Evolutionary conservation across 2,113 vertebrate species (phyloP).

Genomic region (Sterna hirundo): DNA sequence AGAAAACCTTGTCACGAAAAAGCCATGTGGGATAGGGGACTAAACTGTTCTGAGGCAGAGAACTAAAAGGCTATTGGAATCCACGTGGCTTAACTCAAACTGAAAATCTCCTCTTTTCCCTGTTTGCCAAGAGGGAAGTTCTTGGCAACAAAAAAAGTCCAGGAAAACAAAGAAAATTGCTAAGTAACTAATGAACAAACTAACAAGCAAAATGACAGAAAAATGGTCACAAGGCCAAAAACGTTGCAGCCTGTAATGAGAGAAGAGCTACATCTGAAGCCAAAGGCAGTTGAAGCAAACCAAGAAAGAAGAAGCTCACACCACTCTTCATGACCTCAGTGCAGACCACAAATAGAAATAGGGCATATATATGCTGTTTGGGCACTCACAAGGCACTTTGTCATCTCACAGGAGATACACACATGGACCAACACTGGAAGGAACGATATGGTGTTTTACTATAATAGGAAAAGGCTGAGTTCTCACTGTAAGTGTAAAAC

Average conservation of each 20-base stretch:
- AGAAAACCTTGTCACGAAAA: not conserved
- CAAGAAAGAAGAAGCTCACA: not conserved
- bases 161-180: slow-evolving; percentile 67
- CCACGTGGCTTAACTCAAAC: slow-evolving; percentile 55
- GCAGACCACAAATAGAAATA: not conserved
- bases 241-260: slow-evolving; percentile 49
- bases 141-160: slow-evolving; percentile 53
- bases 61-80: slow-evolving; percentile 24
- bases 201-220: slow-evolving; percentile 64
- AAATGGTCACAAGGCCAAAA: slow-evolving; percentile 48
- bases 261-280: slow-evolving; percentile 38
- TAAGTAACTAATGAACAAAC: slow-evolving; percentile 68
- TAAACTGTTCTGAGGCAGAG: not conserved
- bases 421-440: not conserved
- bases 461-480: not conserved
- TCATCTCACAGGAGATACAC: not conserved
- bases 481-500: slow-evolving; percentile 25
- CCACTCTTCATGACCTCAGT: not conserved
- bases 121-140: slow-evolving; percentile 52
- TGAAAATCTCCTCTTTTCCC: slow-evolving; percentile 25
- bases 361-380: not conserved
- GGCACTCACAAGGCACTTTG: not conserved
- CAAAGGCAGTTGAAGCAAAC: slow-evolving; percentile 51
- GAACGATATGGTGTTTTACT: not conserved
- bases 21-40: not conserved